phyloP scores from a whole-genome alignment of 2,888 invertebrate species.

The Vanessa cardui region DNA sequence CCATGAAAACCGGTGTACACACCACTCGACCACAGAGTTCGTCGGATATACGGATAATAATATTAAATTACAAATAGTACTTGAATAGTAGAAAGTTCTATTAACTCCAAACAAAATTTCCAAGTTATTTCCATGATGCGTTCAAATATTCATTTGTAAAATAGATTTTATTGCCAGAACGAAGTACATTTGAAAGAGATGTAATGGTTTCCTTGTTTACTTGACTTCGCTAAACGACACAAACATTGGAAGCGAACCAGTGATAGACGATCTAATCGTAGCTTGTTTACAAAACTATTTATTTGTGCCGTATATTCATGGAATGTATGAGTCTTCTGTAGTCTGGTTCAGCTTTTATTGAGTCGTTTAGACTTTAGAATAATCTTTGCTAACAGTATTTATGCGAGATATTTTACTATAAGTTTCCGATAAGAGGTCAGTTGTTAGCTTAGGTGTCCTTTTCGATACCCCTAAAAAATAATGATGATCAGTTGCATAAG shows the following conservation, averaged over 20 bases:
- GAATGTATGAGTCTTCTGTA: not conserved
- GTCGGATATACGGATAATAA: no score
- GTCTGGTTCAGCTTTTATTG: not conserved
- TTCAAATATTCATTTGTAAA: not conserved
- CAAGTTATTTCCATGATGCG: not conserved
- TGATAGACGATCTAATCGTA: not conserved
- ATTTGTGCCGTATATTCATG: not conserved
- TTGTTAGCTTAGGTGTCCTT: no score
- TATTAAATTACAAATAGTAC: no score
- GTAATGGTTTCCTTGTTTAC: slow-evolving; percentile 8
- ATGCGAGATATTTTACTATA: no score
- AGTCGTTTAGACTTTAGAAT: not conserved
- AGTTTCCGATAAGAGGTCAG: no score
- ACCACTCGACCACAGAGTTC: no score
- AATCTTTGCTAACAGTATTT: no score
- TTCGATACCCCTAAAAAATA: no score
- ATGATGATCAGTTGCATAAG: no score
- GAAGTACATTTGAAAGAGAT: not conserved
- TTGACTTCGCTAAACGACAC: not conserved
- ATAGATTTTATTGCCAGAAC: not conserved
- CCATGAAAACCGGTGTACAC: no score
- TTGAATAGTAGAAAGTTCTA: no score
- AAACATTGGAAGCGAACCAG: not conserved
- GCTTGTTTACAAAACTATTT: slow-evolving; percentile 4
- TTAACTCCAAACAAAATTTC: no score